A percentile compares a stretch with the other conserved stretches of the same genome.
phyloP scores from a whole-genome alignment of 2,113 vertebrate species.

The Sakesphorus luctuosus region DNA sequence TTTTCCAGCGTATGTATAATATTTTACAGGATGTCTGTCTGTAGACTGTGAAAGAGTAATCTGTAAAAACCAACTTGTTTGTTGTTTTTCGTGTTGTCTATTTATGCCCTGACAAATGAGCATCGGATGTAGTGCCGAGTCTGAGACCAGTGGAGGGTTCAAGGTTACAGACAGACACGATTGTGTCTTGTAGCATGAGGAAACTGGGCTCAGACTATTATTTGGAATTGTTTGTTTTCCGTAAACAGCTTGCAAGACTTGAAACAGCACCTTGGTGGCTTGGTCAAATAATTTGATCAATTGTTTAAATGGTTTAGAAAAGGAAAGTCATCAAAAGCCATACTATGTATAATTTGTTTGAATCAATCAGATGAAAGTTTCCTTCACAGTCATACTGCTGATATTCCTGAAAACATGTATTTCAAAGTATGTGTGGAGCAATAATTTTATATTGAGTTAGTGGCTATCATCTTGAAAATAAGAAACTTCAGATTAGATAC shows the following conservation, averaged over 20 bases:
- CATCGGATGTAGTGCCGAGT: constrained; percentile 72
- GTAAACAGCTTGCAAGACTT: constrained; percentile 5
- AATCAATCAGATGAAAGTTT: not conserved
- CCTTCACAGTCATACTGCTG: not conserved
- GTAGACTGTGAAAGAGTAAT: constrained; percentile 69
- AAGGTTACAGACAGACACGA: constrained; percentile 60
- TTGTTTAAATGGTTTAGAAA: not conserved
- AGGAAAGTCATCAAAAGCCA: not conserved
- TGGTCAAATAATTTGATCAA: not conserved
- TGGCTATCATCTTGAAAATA: not conserved
- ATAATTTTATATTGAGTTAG: not conserved
- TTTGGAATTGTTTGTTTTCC: not conserved
- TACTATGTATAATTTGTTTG: not conserved
- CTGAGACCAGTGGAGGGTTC: constrained; percentile 76
- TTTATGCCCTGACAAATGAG: constrained; percentile 75
- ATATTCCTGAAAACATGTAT: not conserved
- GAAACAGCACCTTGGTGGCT: constrained; percentile 11
- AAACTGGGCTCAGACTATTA: constrained; percentile 1
- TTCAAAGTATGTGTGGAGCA: rapidly evolving
- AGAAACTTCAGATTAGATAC: not conserved
- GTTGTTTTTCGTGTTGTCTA: constrained; percentile 82
- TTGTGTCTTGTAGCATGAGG: constrained; percentile 24
- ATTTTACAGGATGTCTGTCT: constrained; percentile 81
- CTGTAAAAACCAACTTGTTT: constrained; percentile 79
- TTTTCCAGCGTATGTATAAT: constrained; percentile 79